These are phyloP conservation scores for Parazoanthus atlanticus DNA, from an alignment of 92 coral and sea anemone species.

Conservation along the genomic window DNA sequence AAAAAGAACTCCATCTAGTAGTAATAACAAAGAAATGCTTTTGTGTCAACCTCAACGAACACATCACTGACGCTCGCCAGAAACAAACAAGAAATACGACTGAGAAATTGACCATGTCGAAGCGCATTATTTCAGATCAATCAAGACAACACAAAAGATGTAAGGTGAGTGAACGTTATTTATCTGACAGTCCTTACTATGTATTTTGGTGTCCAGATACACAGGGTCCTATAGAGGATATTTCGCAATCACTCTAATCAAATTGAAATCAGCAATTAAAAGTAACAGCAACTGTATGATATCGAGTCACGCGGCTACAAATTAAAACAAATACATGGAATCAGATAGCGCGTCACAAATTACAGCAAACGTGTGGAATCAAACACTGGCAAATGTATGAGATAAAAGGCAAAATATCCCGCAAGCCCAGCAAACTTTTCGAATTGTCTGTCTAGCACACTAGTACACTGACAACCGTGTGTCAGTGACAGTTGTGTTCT, in stretches of 20 bases:
- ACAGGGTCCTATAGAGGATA: not conserved
- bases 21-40: not conserved
- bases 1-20: constrained; percentile 69
- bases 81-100: no score
- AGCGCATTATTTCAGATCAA: no score
- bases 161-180: no score
- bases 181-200: no score
- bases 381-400: no score
- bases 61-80: not conserved
- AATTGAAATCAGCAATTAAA: not conserved
- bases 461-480: no score
- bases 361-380: not conserved
- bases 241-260: not conserved
- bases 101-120: no score
- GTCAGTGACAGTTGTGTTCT: no score
- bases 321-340: not conserved
- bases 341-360: not conserved
- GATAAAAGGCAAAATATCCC: not conserved
- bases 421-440: no score
- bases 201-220: no score
- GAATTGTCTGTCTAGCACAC: no score
- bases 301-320: not conserved
- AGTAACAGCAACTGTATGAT: not conserved
- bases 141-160: no score
- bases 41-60: not conserved